These are phyloP conservation scores for Caenorhabditis becei DNA, from an alignment of 2,888 invertebrate species.

Conservation along the genomic window DNA sequence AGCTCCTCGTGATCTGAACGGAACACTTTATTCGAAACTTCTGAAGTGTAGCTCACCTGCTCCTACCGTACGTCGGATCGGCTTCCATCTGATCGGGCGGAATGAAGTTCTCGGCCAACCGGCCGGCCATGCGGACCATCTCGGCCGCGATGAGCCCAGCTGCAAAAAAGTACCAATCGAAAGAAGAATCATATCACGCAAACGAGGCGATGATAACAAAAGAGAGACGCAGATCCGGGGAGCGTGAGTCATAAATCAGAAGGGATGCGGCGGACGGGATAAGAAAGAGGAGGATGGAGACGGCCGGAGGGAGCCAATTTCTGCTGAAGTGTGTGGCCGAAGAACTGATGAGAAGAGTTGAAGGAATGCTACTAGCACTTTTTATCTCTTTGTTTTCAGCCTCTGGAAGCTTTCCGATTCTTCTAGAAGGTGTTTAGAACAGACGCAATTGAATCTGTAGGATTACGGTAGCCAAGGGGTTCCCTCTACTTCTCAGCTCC, in stretches of 20 bases:
- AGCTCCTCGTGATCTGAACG: constrained; percentile 29
- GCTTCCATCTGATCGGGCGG: constrained; percentile 47
- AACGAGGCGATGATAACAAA: constrained; percentile 25
- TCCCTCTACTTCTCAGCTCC: background rate
- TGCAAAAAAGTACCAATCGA: constrained; percentile 57
- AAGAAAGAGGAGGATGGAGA: constrained; percentile 33
- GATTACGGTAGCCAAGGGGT: background rate
- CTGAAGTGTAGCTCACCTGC: constrained; percentile 20
- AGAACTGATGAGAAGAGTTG: constrained; percentile 16
- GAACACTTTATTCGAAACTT: background rate
- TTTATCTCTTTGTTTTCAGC: constrained; percentile 54
- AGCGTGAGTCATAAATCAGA: constrained; percentile 54
- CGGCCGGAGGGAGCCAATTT: constrained; percentile 45
- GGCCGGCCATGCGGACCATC: constrained; percentile 64
- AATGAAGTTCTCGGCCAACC: constrained; percentile 63
- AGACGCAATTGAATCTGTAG: too few species aligned
- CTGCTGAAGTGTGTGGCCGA: constrained; percentile 56
- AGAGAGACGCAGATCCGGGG: constrained; percentile 31
- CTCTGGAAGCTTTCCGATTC: background rate
- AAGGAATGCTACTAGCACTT: constrained; percentile 54
- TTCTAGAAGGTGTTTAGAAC: too few species aligned
- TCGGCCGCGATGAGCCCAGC: constrained; percentile 25
- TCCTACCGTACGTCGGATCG: constrained; percentile 51
- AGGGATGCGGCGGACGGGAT: constrained; percentile 15
- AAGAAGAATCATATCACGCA: constrained; percentile 44